phyloP scores from a whole-genome alignment of 2,113 vertebrate species.

The Nematolebias whitei region DNA sequence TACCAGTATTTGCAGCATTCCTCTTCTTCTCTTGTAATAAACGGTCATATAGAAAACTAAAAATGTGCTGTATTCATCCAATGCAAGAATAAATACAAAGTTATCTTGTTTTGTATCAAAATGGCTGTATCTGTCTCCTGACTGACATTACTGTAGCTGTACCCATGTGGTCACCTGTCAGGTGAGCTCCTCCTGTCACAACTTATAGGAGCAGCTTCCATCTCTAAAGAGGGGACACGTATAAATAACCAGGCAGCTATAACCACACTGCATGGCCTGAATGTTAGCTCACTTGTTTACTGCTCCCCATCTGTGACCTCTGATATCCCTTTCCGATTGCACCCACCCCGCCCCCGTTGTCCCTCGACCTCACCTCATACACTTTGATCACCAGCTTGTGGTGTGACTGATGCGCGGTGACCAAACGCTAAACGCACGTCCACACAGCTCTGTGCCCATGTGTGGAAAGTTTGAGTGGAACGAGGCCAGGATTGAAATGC shows the following conservation, averaged over 20 bases:
- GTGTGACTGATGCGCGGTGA: conserved; percentile 50
- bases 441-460: conserved; percentile 46
- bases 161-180: conserved; percentile 59
- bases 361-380: conserved; percentile 36
- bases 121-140: conserved; percentile 7
- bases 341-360: conserved; percentile 10
- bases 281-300: conserved; percentile 59
- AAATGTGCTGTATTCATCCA: neutral
- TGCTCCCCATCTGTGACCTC: conserved; percentile 32
- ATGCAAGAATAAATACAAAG: too few relatives aligned
- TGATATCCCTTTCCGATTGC: conserved; percentile 26
- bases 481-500: conserved; percentile 41
- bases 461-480: conserved; percentile 66
- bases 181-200: conserved; percentile 64
- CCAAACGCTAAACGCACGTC: conserved; percentile 22
- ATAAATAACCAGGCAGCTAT: conserved; percentile 77
- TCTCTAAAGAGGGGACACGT: conserved; percentile 70
- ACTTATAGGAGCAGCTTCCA: conserved; percentile 78
- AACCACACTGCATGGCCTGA: conserved; percentile 72
- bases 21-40: neutral
- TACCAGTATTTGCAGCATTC: neutral
- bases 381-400: conserved; percentile 33
- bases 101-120: conserved; percentile 21
- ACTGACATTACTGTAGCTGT: conserved; percentile 20
- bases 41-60: neutral